Evolutionary conservation across 2,797 vertebrate genomes (phyloP).

Genomic region (Manis javanica): DNA sequence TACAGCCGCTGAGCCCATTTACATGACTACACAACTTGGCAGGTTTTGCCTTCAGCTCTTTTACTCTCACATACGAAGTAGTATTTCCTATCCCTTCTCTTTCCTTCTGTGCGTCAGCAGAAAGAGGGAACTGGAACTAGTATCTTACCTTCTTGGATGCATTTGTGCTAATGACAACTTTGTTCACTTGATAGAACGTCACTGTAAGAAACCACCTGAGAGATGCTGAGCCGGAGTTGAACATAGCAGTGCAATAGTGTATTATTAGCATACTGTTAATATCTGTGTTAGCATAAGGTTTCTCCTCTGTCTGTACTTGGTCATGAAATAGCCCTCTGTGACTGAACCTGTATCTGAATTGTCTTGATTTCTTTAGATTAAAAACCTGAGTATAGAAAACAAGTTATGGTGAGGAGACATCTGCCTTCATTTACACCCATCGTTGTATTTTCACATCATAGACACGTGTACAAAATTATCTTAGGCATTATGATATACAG

Average conservation of each 20-base stretch:
- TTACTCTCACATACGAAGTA: slow-evolving; percentile 57
- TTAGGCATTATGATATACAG: background rate
- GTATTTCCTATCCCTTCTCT: slow-evolving; percentile 17
- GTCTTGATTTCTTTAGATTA: background rate
- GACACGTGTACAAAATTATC: background rate
- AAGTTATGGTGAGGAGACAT: background rate
- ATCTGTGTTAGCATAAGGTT: no score
- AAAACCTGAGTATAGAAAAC: background rate
- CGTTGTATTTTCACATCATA: background rate
- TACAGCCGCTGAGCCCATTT: slow-evolving; percentile 38
- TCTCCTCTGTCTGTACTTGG: background rate
- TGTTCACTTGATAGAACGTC: background rate
- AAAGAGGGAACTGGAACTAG: background rate
- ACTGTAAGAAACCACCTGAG: background rate
- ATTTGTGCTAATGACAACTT: background rate
- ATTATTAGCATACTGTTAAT: background rate
- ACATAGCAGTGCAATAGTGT: no score
- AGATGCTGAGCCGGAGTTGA: background rate
- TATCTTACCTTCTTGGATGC: background rate
- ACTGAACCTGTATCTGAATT: background rate
- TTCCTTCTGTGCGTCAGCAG: background rate
- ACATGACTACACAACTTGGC: slow-evolving; percentile 64
- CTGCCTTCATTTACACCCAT: background rate
- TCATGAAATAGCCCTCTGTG: background rate
- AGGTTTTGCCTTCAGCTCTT: slow-evolving; percentile 43